Evolutionary conservation across 2,113 vertebrate genomes (phyloP), one percentile per base, ranked within the genome.

Genomic region (Indicator indicator): DNA sequence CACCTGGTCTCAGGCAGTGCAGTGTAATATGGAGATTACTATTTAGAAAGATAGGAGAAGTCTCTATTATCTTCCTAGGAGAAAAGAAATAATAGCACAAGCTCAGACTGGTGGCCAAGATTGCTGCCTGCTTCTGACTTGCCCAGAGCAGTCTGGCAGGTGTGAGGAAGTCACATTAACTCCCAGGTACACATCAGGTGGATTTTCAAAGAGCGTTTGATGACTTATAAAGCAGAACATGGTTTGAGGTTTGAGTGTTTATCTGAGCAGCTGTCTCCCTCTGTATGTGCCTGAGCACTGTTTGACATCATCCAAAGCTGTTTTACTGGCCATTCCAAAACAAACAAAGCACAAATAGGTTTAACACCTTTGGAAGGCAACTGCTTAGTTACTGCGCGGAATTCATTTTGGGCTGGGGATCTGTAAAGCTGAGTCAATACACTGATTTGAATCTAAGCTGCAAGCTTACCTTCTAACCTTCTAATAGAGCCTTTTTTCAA

Each of bases 291-390:
- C 81, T 84, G 86, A 92, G 90, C 83, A 95, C 83, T 93, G 75
- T 96, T 92, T 96, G 93, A 90, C 95, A 90, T 97, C 81, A 93
- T 94, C 94, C 96, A 83, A 96, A 94, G 91, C 90, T 84, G 77
- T 91, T 97, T 97, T 95, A 94, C 88, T 95, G 91, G 89, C 73
- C 38, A 44, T 96, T 97, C 97, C 97, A 96, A 97, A 97, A 95
- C 93, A 97, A 97, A 91, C 86, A 91, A 80, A 81, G 86, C 9
- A 0, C 95, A 93, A 94, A 93, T 90, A 96, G 88, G 72, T 62
- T 97, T 93, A 97, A 87, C 95, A 96, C 96, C 91, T 97, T 96
- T 89, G 96, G 95, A 96, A 96, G 83, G 92, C 94, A 83, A 95
- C 40, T 82, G 76, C 87, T 95, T 79, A 89, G 94, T 94, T 96